Percentiles rank a stretch among this genome's conserved stretches.
phyloP scores from a whole-genome alignment of 2,888 invertebrate genomes.

The Acleris literana region DNA sequence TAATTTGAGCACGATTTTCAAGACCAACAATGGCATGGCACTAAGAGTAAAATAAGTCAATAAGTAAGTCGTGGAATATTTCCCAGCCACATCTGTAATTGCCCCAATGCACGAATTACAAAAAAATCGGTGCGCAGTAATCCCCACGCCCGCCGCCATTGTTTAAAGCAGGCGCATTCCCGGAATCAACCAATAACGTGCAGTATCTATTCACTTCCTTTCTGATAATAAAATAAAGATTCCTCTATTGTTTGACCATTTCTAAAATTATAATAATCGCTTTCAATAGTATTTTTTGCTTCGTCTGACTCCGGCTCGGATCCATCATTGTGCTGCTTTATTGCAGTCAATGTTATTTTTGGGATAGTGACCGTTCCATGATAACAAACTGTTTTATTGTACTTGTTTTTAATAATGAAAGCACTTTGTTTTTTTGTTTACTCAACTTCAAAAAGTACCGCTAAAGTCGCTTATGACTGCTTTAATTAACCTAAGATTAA shows the following conservation, averaged over 20 bases:
- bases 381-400: constrained; percentile 20
- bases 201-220: constrained; percentile 78
- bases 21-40: too few species aligned
- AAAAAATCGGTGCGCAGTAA: constrained; percentile 47
- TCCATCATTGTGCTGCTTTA: constrained; percentile 65
- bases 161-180: constrained; percentile 70
- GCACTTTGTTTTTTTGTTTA: constrained; percentile 3
- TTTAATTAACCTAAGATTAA: constrained; percentile 4
- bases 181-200: constrained; percentile 65
- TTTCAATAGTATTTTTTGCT: constrained; percentile 60
- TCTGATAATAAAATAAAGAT: constrained; percentile 72
- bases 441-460: not conserved
- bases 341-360: constrained; percentile 58
- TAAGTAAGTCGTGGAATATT: not conserved
- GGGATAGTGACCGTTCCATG: constrained; percentile 26
- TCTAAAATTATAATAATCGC: constrained; percentile 76
- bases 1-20: too few species aligned
- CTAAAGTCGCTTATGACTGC: constrained; percentile 4
- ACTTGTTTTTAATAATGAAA: constrained; percentile 12
- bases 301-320: constrained; percentile 42
- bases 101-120: constrained; percentile 22
- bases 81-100: constrained; percentile 25
- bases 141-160: constrained; percentile 53
- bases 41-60: too few species aligned
- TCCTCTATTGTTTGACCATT: constrained; percentile 69